These are phyloP conservation scores for Pimephales promelas DNA, from an alignment of 2,113 vertebrate genomes.

Conservation along the genomic window DNA sequence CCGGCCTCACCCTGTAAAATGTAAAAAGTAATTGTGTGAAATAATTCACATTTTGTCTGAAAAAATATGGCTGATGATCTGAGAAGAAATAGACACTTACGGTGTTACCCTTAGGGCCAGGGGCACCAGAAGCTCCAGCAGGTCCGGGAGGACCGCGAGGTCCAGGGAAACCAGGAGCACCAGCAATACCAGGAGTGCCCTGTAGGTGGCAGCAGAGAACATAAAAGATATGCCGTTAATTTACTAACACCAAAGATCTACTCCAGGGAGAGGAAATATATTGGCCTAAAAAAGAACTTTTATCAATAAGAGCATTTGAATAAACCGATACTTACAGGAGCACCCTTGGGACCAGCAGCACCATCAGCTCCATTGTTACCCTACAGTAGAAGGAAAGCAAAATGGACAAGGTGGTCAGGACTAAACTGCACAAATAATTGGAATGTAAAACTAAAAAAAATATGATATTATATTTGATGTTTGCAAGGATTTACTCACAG, in stretches of 20 bases:
- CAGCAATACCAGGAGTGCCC: slow-evolving; percentile 93
- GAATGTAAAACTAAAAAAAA: neutral
- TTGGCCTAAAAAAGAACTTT: neutral
- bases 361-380: slow-evolving; percentile 93
- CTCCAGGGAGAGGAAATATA: neutral
- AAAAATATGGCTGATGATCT: neutral
- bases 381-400: slow-evolving; percentile 66
- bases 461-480: neutral
- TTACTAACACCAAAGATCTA: neutral
- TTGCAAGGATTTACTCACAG: slow-evolving; percentile 78
- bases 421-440: neutral
- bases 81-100: slow-evolving; percentile 77
- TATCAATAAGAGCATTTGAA: neutral
- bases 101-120: slow-evolving; percentile 94
- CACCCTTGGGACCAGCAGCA: slow-evolving; percentile 89
- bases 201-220: slow-evolving; percentile 72
- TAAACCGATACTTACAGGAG: slow-evolving; percentile 80
- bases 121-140: slow-evolving; percentile 85
- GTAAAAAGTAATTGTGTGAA: slow-evolving; percentile 29
- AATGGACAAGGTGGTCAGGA: neutral
- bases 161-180: slow-evolving; percentile 97
- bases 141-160: slow-evolving; percentile 92
- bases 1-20: slow-evolving; percentile 87
- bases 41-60: neutral
- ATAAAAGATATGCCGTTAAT: slow-evolving; percentile 11